Evolutionary conservation across 2,888 invertebrate genomes (phyloP), one percentile per base, ranked within the genome.

Genomic region (Cheilosia soror): DNA sequence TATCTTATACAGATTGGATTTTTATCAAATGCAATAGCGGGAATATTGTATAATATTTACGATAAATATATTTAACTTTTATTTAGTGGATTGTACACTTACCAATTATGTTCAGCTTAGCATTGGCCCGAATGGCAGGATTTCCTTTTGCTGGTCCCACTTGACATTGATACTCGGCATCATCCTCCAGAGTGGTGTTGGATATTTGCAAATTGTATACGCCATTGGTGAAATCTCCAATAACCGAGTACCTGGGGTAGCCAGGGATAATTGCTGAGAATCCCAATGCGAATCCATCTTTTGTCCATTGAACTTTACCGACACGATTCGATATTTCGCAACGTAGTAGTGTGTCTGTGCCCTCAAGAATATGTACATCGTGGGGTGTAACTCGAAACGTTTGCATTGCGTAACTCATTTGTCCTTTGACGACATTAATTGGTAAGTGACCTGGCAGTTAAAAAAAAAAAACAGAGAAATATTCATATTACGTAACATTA

Each of bases 111-210:
- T 95, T 96, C 88, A 99, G 95, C 82, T 96, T 95, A 9, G 98
- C 98, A 90, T 96, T 96, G 51, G 97, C 97, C 87, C 97, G 93
- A 89, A 98, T 98, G 87, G 96, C 96, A 88, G 96, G 96, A 90
- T 96, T 95, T 90, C 95, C 95, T 88, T 95, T 94, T 0, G 96
- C 94, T 0, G 98, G 98, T 42, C 97, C 96, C 57, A 99, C 97
- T 95, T 99, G 99, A 93, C 99, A 99, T 93, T 99, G 98, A 93
- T 96, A 99, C 90, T 97, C 97, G 0, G 97, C 98, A 91, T 99
- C 99, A 91, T 99, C 99, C 89, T 95, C 96, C 37, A 98, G 93
- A 27, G 96, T 96, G 4, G 96, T 97, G 92, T 98, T 97, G 88
- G 95, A 95, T 90, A 99, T 98, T 90, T 96, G 94, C 88, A 99